Conservation (phyloP, 2,888 invertebrate genomes). For the Pyrochroa serraticornis region DNA sequence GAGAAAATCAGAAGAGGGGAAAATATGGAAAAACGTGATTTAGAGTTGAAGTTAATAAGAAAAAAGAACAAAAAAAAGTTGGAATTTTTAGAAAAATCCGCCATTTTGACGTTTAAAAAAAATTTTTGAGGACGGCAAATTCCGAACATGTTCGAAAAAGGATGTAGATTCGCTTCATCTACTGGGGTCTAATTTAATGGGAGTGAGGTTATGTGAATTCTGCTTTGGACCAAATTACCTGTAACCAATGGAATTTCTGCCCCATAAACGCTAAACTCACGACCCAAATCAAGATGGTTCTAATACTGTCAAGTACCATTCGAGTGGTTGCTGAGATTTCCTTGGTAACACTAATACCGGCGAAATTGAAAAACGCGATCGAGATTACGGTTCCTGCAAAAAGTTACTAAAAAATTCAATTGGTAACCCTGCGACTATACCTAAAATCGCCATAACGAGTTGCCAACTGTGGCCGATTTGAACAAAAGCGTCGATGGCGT, state of each 20-base stretch:
- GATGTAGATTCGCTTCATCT: too few relatives aligned
- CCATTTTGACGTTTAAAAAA: too few relatives aligned
- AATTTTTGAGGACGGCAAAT: too few relatives aligned
- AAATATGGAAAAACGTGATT: not conserved
- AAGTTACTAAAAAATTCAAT: slow-evolving; percentile 14
- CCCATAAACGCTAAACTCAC: slow-evolving; percentile 76
- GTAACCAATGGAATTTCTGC: slow-evolving; percentile 81
- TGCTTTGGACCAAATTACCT: slow-evolving; percentile 57
- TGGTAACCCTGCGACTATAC: slow-evolving; percentile 54
- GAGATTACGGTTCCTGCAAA: slow-evolving; percentile 77
- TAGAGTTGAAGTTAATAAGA: too few relatives aligned
- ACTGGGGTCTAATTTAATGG: not conserved
- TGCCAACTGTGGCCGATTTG: slow-evolving; percentile 74
- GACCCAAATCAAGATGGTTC: slow-evolving; percentile 90
- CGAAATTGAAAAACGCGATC: slow-evolving; percentile 79
- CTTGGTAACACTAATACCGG: slow-evolving; percentile 78
- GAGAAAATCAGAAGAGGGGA: too few relatives aligned
- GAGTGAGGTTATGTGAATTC: not conserved
- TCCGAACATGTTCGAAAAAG: too few relatives aligned
- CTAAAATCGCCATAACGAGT: slow-evolving; percentile 70
- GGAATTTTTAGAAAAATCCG: too few relatives aligned
- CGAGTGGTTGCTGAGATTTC: slow-evolving; percentile 80
- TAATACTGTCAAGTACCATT: slow-evolving; percentile 52
- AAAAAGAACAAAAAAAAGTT: too few relatives aligned
- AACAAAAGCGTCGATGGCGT: slow-evolving; percentile 80